A percentile compares a stretch with the other conserved stretches of the same genome.
Evolutionary conservation across 2,888 invertebrate species (phyloP).

Genomic region (Drosophila affinis): DNA sequence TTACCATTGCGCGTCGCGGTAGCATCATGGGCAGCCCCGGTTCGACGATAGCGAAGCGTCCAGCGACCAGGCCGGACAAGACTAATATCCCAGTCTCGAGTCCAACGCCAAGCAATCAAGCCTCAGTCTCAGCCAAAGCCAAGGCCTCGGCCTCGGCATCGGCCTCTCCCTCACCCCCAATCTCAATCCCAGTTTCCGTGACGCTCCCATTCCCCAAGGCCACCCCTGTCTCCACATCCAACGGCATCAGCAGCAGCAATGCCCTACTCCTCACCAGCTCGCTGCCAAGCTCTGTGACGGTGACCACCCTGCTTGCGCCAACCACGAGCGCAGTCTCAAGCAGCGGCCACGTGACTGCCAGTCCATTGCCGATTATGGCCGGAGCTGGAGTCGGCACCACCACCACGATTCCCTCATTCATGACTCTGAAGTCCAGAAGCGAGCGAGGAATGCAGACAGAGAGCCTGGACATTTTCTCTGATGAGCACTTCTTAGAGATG

Average conservation of each 20-base stretch:
- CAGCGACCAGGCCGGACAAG: background rate
- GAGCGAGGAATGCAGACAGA: slow-evolving; percentile 53
- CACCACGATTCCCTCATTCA: background rate
- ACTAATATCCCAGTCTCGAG: background rate
- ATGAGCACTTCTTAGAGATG: slow-evolving; percentile 70
- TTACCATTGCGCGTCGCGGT: background rate
- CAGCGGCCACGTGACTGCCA: background rate
- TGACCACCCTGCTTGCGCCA: background rate
- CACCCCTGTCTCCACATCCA: background rate
- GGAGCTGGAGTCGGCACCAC: background rate
- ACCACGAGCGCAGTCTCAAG: background rate
- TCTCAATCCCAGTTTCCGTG: background rate
- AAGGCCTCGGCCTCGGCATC: background rate
- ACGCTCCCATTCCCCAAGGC: background rate
- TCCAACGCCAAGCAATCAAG: background rate
- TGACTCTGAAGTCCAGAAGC: slow-evolving; percentile 6
- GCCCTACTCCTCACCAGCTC: background rate
- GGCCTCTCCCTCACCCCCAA: background rate
- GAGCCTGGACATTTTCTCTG: slow-evolving; percentile 38
- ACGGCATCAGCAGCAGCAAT: background rate
- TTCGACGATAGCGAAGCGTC: background rate
- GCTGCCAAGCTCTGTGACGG: background rate
- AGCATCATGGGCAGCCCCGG: background rate
- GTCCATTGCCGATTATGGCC: background rate
- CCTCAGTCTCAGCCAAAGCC: background rate